Evolutionary conservation across 2,113 vertebrate species (phyloP).

Genomic region (Urocynchramus pylzowi): DNA sequence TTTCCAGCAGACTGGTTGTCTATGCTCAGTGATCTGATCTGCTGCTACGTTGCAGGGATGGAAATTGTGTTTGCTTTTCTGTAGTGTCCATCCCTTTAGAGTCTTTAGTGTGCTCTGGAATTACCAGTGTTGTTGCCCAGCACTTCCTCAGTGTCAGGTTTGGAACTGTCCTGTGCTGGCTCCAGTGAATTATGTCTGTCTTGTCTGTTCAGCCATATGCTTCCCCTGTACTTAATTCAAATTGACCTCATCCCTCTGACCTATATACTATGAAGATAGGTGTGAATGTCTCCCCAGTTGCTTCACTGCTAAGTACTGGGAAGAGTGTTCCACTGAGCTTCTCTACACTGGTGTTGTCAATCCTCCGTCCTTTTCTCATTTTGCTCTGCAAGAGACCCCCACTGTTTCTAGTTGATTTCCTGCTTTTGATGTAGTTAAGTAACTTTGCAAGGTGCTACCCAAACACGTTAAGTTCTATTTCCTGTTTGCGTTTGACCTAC

Average conservation of each 20-base stretch:
- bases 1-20: background rate
- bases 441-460: background rate
- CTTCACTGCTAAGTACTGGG: background rate
- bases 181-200: background rate
- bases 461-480: background rate
- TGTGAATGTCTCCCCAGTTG: background rate
- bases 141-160: background rate
- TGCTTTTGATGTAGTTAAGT: background rate
- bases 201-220: background rate
- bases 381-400: background rate
- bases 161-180: background rate
- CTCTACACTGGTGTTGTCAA: background rate
- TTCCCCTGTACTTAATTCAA: background rate
- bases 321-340: background rate
- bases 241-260: background rate
- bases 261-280: background rate
- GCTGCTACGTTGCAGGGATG: background rate
- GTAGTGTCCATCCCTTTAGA: background rate
- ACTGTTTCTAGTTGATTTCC: background rate
- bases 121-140: background rate
- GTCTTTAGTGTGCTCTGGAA: background rate
- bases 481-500: background rate
- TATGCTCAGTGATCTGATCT: background rate
- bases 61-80: background rate
- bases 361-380: background rate